Evolutionary conservation across 1,140 invertebrate genomes (phyloP).

Genomic region (Antheraea mylitta): DNA sequence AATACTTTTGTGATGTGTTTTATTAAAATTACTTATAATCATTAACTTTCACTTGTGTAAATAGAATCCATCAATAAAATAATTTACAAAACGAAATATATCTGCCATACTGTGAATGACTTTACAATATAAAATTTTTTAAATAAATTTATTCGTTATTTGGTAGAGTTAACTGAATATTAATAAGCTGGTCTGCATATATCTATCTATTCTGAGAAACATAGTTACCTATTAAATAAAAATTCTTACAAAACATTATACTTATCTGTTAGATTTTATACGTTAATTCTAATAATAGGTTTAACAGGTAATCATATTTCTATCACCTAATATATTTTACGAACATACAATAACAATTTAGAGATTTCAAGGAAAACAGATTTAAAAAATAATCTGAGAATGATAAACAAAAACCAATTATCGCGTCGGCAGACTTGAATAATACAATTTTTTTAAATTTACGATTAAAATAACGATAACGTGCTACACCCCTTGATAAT

Average conservation of each 20-base stretch:
- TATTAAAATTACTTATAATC: not conserved
- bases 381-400: conserved; percentile 10
- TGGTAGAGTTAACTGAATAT: not conserved
- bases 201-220: not conserved
- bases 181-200: not conserved
- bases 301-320: conserved; percentile 3
- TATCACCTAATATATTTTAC: conserved; percentile 8
- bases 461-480: conserved; percentile 12
- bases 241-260: conserved; percentile 1
- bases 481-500: conserved; percentile 12
- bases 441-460: conserved; percentile 9
- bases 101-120: not conserved
- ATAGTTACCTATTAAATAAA: conserved; percentile 6
- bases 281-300: not conserved
- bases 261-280: not conserved
- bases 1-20: not conserved
- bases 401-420: conserved; percentile 12
- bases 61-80: not conserved
- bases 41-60: not conserved
- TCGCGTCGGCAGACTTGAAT: conserved; percentile 11
- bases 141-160: not conserved
- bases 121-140: not conserved
- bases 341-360: conserved; percentile 9
- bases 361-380: conserved; percentile 13
- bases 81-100: not conserved